A percentile compares a stretch with the other conserved stretches of the same genome.
Evolutionary conservation across 2,888 invertebrate genomes (phyloP).

Genomic region (Phaonia tiefii): DNA sequence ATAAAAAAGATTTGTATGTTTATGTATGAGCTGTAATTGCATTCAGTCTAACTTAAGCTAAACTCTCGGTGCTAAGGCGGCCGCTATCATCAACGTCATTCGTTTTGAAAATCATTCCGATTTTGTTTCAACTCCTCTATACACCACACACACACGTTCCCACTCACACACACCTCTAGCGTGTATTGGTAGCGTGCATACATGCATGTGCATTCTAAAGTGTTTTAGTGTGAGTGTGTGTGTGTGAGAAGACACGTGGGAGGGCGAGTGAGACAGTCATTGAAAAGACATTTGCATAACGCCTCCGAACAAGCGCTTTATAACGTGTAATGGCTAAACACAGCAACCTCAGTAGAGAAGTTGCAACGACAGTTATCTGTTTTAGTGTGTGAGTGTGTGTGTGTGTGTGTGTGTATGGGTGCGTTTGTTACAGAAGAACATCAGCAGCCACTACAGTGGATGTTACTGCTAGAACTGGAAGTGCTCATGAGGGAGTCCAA

Average conservation of each 20-base stretch:
- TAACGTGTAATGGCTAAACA: conserved; percentile 56
- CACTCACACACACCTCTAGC: too few relatives aligned
- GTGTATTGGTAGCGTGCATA: conserved; percentile 35
- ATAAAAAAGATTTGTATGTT: conserved; percentile 40
- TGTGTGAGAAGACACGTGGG: conserved; percentile 9
- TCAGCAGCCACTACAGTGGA: conserved; percentile 16
- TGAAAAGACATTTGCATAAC: conserved; percentile 63
- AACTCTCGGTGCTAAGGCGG: conserved; percentile 31
- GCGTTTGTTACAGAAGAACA: conserved; percentile 8
- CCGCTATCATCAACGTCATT: conserved; percentile 44
- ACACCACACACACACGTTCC: too few relatives aligned
- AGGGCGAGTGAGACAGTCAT: conserved; percentile 34
- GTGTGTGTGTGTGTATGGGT: neutral
- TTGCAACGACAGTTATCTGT: conserved; percentile 32
- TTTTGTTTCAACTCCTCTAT: conserved; percentile 6
- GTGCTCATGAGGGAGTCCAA: neutral
- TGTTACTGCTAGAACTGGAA: neutral
- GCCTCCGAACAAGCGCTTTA: conserved; percentile 56
- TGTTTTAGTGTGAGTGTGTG: conserved; percentile 1
- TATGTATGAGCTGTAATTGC: conserved; percentile 56
- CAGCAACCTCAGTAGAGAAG: conserved; percentile 31
- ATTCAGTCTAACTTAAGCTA: conserved; percentile 44
- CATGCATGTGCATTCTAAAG: neutral
- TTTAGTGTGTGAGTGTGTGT: too few relatives aligned
- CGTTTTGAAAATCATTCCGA: conserved; percentile 33